These are phyloP conservation scores for Ellobius talpinus DNA, from an alignment of 2,113 vertebrate species.

Conservation along the genomic window DNA sequence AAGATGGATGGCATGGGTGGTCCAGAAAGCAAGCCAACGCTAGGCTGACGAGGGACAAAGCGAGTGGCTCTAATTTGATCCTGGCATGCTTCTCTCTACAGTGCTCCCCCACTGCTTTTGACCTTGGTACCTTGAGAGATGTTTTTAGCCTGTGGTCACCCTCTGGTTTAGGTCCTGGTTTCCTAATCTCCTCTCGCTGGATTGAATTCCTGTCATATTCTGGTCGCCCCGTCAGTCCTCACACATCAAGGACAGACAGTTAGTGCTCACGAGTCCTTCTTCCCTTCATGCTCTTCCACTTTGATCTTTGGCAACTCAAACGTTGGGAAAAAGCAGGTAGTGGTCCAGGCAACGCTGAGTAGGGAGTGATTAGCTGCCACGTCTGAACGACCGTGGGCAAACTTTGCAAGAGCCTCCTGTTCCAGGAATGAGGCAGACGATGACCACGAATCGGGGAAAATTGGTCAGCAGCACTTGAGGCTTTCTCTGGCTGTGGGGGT, in stretches of 20 bases:
- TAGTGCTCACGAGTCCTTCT: neutral
- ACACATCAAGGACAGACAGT: neutral
- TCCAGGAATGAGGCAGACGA: constrained; percentile 70
- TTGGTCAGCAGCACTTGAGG: constrained; percentile 70
- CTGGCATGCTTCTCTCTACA: neutral
- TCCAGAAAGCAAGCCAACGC: constrained; percentile 57
- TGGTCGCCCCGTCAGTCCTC: constrained; percentile 21
- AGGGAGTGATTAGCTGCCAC: constrained; percentile 54
- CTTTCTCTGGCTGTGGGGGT: constrained; percentile 57
- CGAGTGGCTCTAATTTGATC: neutral
- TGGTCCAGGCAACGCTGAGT: constrained; percentile 34
- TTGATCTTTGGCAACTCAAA: neutral
- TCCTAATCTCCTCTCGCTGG: neutral
- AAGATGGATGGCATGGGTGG: constrained; percentile 64
- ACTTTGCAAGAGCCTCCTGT: constrained; percentile 54
- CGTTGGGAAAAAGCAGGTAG: constrained; percentile 40
- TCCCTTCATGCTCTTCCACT: neutral
- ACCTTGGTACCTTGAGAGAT: neutral
- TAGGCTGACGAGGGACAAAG: constrained; percentile 22
- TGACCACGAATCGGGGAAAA: constrained; percentile 73
- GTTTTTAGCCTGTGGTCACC: neutral
- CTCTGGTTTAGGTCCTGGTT: constrained; percentile 16
- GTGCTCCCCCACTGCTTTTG: neutral
- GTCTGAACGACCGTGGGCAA: constrained; percentile 69
- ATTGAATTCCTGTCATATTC: neutral